phyloP scores from a whole-genome alignment of 2,113 vertebrate genomes.

The Mionectes macconnelli region DNA sequence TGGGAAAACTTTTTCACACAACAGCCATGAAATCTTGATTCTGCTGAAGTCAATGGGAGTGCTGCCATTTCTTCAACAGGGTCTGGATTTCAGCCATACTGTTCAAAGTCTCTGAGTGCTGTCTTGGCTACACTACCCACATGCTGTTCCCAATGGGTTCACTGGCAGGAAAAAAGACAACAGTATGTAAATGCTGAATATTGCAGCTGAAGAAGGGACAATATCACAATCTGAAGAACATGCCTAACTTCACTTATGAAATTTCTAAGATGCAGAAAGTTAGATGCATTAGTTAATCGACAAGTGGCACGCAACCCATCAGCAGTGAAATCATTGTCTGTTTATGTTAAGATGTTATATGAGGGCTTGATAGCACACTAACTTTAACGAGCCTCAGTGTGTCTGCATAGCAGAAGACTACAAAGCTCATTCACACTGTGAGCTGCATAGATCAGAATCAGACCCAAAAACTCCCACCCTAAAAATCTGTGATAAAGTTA shows the following conservation, averaged over 20 bases:
- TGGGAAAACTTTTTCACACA: constrained; percentile 17
- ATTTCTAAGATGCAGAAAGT: not conserved
- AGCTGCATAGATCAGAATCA: not conserved
- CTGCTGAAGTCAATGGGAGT: constrained; percentile 9
- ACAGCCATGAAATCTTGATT: not conserved
- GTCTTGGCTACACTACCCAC: constrained; percentile 8
- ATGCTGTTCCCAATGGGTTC: constrained; percentile 10
- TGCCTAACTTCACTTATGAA: not conserved
- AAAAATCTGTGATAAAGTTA: not conserved
- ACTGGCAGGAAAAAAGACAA: not conserved
- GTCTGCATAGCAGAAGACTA: not conserved
- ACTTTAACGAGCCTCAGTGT: not conserved
- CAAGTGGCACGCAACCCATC: not conserved
- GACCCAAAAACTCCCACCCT: not conserved
- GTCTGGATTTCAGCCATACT: constrained; percentile 42
- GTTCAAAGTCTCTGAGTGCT: not conserved
- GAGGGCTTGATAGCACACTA: not conserved
- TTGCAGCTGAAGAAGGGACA: not conserved
- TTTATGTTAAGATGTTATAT: not conserved
- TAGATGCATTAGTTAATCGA: rapidly evolving
- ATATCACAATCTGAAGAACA: not conserved
- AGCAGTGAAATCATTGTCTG: not conserved
- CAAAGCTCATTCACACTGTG: not conserved
- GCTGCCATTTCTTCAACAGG: constrained; percentile 27
- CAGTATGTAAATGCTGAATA: not conserved